A percentile compares a stretch with the other conserved stretches of the same genome.
Conservation (phyloP, 64 coral and sea anemone species). For the Montipora capricornis region DNA sequence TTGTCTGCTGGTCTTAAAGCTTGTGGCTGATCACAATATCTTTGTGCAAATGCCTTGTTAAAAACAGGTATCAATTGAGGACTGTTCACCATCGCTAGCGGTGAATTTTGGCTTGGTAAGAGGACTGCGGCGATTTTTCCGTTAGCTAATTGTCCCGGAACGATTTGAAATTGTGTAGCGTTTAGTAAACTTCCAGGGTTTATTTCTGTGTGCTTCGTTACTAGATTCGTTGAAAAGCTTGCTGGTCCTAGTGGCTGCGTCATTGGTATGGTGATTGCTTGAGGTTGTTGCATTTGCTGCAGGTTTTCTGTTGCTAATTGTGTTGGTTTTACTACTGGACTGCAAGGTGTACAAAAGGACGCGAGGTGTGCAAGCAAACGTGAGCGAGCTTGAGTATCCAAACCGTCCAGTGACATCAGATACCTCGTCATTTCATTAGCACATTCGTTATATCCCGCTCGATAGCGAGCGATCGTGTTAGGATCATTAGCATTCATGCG, state of each 20-base stretch:
- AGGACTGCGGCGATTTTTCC: constrained; percentile 90
- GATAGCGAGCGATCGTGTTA: constrained; percentile 65
- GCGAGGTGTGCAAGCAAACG: constrained; percentile 86
- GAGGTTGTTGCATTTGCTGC: constrained; percentile 36
- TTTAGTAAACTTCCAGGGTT: constrained; percentile 4
- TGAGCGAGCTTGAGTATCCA: constrained; percentile 76
- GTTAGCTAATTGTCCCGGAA: constrained; percentile 76
- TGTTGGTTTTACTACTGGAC: constrained; percentile 41
- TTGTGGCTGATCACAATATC: constrained; percentile 33
- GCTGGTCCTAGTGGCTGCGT: neutral
- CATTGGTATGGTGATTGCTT: constrained; percentile 22
- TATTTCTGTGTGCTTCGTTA: neutral
- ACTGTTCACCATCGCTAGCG: constrained; percentile 50
- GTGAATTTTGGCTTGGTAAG: constrained; percentile 63
- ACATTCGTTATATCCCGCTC: constrained; percentile 86
- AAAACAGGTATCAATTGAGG: constrained; percentile 82
- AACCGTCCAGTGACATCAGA: constrained; percentile 66
- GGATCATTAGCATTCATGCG: constrained; percentile 53
- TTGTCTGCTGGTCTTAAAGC: constrained; percentile 26
- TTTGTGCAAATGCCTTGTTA: constrained; percentile 62
- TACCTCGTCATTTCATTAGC: constrained; percentile 83
- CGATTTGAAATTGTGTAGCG: constrained; percentile 77
- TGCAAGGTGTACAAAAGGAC: constrained; percentile 60
- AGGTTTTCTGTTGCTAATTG: constrained; percentile 14
- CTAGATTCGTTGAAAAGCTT: constrained; percentile 2